Base-by-base conservation (phyloP, 2,797 vertebrate genomes). In the Rhabdomys pumilio region DNA sequence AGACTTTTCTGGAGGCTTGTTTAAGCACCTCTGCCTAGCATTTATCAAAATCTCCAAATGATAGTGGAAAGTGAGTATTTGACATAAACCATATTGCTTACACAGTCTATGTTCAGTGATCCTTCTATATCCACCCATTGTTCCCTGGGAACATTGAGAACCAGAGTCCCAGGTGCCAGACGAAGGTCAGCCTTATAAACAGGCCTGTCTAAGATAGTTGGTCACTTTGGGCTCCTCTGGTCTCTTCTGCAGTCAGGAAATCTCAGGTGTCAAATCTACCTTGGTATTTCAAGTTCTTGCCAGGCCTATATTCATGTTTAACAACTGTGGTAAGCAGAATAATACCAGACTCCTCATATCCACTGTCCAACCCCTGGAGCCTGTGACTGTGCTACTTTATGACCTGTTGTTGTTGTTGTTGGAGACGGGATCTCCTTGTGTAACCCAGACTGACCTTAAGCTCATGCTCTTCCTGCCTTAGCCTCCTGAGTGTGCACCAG, bases 11-110 rank as follows among this genome's bases (percentile, higher is more conserved):
- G 26, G 22, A n/a, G 34, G 20, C 57, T 92, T 57, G 61, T 73
- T 41, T 22, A 72, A 65, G 41, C 31, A 79, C 29, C 55, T 89
- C 76, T 89, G 59, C 55, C 29, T 88, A 61, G 57, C 85, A 63
- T 3, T 22, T 38, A 75, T 31, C 65, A 65, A 88, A 90, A 90
- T 88, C 73, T 79, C 82, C 84, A 53, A 86, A 47, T 82, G 63
- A 57, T n/a, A 41, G 91, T 81, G 72, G 92, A 92, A 88, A 92
- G 61, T n/a, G 93, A 44, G 19, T 65, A 13, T 50, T 93, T 76
- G 65, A 26, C 34, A 81, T 75, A 80, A 76, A 19, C 44, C 65
- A 29, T 50, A 53, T 67, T 22, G 4, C 82, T 63, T 67, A 55
- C 10, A 5, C 87, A 81, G 38, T 79, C 61, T 53, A 93, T 76